These are phyloP conservation scores for Calephelis virginiensis DNA, from an alignment of 1,140 invertebrate genomes.

Conservation along the genomic window DNA sequence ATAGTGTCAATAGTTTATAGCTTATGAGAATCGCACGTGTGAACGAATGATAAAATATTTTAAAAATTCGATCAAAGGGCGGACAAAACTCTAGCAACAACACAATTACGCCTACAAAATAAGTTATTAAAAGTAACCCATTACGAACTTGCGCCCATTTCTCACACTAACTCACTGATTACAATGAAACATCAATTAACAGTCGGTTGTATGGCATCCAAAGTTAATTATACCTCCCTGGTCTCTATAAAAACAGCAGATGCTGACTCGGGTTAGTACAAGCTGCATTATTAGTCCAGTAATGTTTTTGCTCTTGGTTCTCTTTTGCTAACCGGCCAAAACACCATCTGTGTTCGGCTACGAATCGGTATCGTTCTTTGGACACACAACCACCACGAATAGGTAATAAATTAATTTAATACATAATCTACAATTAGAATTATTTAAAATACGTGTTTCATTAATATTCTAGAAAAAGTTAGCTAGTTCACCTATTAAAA, in stretches of 20 bases:
- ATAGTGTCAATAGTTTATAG: too few relatives aligned
- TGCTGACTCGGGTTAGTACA: conserved; percentile 46
- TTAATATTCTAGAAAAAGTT: too few relatives aligned
- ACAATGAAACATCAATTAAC: conserved; percentile 65
- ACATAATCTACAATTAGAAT: too few relatives aligned
- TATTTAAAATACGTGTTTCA: too few relatives aligned
- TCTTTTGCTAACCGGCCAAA: conserved; percentile 59
- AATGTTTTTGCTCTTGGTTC: conserved; percentile 57
- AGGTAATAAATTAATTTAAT: neutral
- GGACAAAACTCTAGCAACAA: neutral
- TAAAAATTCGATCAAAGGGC: neutral
- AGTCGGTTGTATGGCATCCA: conserved; percentile 54
- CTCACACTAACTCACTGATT: conserved; percentile 49
- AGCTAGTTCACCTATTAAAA: too few relatives aligned
- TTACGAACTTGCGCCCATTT: conserved; percentile 26
- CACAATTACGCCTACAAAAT: neutral
- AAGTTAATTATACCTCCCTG: conserved; percentile 58
- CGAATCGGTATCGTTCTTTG: conserved; percentile 33
- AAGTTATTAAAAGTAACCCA: conserved; percentile 11
- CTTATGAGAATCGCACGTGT: neutral
- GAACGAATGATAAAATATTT: neutral
- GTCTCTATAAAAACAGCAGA: conserved; percentile 66
- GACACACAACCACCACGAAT: neutral
- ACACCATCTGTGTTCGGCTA: conserved; percentile 62
- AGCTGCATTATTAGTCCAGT: conserved; percentile 67